Base-by-base conservation (phyloP, 2,797 vertebrate genomes). In the Rhabdomys pumilio region DNA sequence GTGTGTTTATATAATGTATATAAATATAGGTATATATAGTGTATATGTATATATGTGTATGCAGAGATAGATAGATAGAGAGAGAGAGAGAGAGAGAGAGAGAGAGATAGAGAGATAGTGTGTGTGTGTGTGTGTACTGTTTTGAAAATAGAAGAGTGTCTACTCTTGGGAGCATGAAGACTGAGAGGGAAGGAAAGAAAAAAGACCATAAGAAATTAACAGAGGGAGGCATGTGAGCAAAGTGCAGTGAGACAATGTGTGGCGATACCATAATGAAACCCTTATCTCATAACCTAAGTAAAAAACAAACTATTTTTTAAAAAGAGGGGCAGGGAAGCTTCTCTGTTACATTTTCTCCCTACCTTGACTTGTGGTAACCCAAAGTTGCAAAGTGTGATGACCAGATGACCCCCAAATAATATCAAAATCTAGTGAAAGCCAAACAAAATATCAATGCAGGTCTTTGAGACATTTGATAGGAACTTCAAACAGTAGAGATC, bases 321-420 rank as follows among this genome's bases (percentile, higher is more conserved):
- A 83, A 84, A 29, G 44, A 14, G 14, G 53, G 29, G 13, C 1
- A 38, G 10, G 57, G 29, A n/a, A 4, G 31, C 8, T 7, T 81
- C 14, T 59, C 29, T 26, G 55, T 19, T 26, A 80, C 2, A 31
- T 34, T 77, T 86, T 75, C 44, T 76, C 3, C 53, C 61, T 61
- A 72, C 19, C 61, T 44, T 81, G 41, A 38, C 81, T 81, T 8
- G 26, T 22, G 44, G 57, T 76, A 47, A 93, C 73, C 24, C 11
- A 86, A 47, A 15, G 20, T 72, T 87, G 38, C 41, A 84, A 95
- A 87, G 81, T 14, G 44, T 90, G 47, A 91, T 92, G 82, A 53
- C 3, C 44, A 96, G 14, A 87, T 86, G 34, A 13, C 11, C 17
- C 61, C 38, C 76, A 73, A 91, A 5, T 63, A 90, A 91, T 41